Conservation (phyloP, 2,113 vertebrate species). For the Laticauda colubrina region DNA sequence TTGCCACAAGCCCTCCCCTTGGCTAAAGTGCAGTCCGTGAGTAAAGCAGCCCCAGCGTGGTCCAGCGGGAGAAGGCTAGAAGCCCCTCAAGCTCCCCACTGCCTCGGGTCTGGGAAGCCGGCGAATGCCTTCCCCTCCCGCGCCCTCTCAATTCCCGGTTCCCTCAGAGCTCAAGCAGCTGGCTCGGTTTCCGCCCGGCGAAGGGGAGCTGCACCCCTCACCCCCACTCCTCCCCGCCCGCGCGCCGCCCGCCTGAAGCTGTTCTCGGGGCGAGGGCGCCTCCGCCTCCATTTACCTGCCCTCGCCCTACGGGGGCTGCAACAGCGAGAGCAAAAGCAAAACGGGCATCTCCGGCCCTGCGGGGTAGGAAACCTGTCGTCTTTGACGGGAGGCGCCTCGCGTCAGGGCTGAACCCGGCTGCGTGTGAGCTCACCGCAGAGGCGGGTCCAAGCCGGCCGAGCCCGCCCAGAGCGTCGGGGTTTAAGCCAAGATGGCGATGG, state of each 20-base stretch:
- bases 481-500: neutral
- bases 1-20: neutral
- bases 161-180: neutral
- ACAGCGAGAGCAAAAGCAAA: neutral
- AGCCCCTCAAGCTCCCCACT: neutral
- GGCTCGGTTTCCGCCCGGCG: neutral
- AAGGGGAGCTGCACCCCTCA: neutral
- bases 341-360: neutral
- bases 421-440: constrained; percentile 18
- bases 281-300: neutral
- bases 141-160: neutral
- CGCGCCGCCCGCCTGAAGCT: neutral
- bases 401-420: neutral
- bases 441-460: neutral
- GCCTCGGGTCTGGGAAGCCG: neutral
- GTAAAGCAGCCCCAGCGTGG: neutral
- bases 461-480: constrained; percentile 21
- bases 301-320: neutral
- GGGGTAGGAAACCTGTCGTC: no score
- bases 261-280: neutral
- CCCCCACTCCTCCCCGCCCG: neutral
- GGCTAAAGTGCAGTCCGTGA: neutral
- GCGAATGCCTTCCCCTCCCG: neutral
- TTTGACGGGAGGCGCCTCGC: neutral
- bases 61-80: neutral